Conservation (phyloP, 2,888 invertebrate species). For the Drosophila bunnanda region DNA sequence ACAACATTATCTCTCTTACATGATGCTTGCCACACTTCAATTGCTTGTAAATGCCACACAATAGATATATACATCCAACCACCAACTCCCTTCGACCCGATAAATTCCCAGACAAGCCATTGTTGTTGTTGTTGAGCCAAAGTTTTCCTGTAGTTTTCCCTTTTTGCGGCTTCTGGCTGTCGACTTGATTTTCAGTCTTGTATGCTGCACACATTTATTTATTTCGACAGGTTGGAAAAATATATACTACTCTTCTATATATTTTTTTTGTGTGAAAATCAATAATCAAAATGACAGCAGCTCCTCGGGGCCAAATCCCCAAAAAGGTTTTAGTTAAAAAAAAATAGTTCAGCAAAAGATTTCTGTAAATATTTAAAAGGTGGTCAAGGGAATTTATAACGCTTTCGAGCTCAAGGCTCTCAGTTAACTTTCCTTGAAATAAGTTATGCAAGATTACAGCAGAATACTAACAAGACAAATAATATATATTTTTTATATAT, state of each 20-base stretch:
- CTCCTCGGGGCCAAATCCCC: slow-evolving; percentile 44
- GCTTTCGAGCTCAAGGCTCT: neutral
- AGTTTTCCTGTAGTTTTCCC: slow-evolving; percentile 48
- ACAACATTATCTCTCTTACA: slow-evolving; percentile 66
- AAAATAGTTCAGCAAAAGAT: slow-evolving; percentile 9
- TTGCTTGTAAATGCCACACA: slow-evolving; percentile 65
- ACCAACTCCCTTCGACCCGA: slow-evolving; percentile 20
- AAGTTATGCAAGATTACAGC: neutral
- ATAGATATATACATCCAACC: slow-evolving; percentile 38
- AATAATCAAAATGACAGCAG: slow-evolving; percentile 55
- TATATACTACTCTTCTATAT: slow-evolving; percentile 20
- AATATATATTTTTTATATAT: no score
- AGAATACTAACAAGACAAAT: neutral
- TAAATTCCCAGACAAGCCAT: slow-evolving; percentile 43
- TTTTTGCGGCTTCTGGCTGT: slow-evolving; percentile 50
- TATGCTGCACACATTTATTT: slow-evolving; percentile 69
- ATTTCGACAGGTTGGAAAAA: slow-evolving; percentile 63
- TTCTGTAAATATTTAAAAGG: slow-evolving; percentile 59
- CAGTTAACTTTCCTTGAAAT: slow-evolving; percentile 3
- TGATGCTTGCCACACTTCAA: slow-evolving; percentile 65
- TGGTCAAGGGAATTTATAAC: slow-evolving; percentile 27
- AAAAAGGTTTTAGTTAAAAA: slow-evolving; percentile 53
- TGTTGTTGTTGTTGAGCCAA: slow-evolving; percentile 36
- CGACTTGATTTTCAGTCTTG: slow-evolving; percentile 59
- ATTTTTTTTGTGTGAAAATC: slow-evolving; percentile 45